Evolutionary conservation across 1,140 invertebrate species (phyloP).

Genomic region (Coenobita brevimanus): DNA sequence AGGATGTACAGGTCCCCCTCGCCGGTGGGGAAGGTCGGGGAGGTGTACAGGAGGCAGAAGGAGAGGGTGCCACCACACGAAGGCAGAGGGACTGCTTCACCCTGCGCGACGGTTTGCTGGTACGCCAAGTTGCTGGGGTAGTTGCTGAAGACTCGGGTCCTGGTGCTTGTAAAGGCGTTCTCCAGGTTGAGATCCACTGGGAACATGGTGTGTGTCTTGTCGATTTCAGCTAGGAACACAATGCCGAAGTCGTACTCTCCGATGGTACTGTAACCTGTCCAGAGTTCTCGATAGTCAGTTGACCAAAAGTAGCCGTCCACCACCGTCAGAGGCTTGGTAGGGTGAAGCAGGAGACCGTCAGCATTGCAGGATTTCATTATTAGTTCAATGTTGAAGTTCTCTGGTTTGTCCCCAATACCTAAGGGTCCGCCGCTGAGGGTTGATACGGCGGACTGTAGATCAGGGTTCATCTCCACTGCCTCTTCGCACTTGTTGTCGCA

Average conservation of each 20-base stretch:
- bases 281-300: constrained; percentile 26
- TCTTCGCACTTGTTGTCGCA: constrained; percentile 47
- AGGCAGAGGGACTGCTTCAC: constrained; percentile 14
- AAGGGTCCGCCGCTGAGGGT: constrained; percentile 51
- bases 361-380: constrained; percentile 55
- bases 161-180: constrained; percentile 5
- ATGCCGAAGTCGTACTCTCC: constrained; percentile 25
- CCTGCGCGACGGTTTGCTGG: background rate
- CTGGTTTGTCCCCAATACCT: constrained; percentile 49
- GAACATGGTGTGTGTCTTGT: background rate
- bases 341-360: constrained; percentile 52
- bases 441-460: constrained; percentile 54
- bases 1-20: constrained; percentile 35
- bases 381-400: constrained; percentile 43
- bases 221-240: constrained; percentile 58
- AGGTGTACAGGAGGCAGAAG: constrained; percentile 46
- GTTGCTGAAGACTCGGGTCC: constrained; percentile 29
- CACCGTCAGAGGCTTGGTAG: constrained; percentile 54
- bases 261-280: constrained; percentile 30
- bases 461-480: constrained; percentile 38
- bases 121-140: constrained; percentile 29
- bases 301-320: constrained; percentile 51
- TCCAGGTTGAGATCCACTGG: constrained; percentile 23
- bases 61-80: constrained; percentile 23
- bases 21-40: constrained; percentile 15